A percentile compares a stretch with the other conserved stretches of the same genome.
phyloP scores from a whole-genome alignment of 2,113 vertebrate genomes.

The Chlorodrepanis virens region DNA sequence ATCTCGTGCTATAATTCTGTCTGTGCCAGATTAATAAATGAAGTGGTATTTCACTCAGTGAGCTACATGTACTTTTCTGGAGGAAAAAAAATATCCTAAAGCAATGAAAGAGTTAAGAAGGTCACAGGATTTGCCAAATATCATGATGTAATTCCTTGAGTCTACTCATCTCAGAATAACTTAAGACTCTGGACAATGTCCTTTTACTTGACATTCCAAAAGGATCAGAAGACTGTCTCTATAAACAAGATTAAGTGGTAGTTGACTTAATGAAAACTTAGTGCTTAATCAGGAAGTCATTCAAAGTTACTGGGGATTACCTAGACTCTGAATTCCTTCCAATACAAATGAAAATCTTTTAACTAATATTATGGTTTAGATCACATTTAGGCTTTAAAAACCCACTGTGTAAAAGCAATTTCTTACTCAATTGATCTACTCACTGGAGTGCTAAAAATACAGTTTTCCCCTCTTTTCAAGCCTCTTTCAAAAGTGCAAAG shows the following conservation, averaged over 20 bases:
- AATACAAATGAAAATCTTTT: not conserved
- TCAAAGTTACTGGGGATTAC: not conserved
- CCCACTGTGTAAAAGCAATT: not conserved
- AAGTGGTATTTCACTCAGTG: not conserved
- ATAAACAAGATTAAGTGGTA: not conserved
- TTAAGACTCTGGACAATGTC: not conserved
- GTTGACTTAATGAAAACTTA: not conserved
- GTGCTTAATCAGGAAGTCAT: not conserved
- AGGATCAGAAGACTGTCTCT: not conserved
- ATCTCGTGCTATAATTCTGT: not conserved
- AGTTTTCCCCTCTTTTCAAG: not conserved
- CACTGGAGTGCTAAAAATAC: not conserved
- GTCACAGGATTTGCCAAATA: not conserved
- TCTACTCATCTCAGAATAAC: not conserved
- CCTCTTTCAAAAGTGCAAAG: not conserved
- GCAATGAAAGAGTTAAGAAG: constrained; percentile 27
- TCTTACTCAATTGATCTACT: not conserved
- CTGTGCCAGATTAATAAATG: not conserved
- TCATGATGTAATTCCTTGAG: not conserved
- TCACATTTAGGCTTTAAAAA: not conserved
- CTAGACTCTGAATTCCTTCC: not conserved
- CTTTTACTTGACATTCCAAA: not conserved
- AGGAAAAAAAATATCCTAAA: constrained; percentile 1
- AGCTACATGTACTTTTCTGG: not conserved
- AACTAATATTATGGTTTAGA: not conserved